Evolutionary conservation across 2,113 vertebrate species (phyloP), one percentile per base, ranked within the genome.

Genomic region (Myotis brandtii): DNA sequence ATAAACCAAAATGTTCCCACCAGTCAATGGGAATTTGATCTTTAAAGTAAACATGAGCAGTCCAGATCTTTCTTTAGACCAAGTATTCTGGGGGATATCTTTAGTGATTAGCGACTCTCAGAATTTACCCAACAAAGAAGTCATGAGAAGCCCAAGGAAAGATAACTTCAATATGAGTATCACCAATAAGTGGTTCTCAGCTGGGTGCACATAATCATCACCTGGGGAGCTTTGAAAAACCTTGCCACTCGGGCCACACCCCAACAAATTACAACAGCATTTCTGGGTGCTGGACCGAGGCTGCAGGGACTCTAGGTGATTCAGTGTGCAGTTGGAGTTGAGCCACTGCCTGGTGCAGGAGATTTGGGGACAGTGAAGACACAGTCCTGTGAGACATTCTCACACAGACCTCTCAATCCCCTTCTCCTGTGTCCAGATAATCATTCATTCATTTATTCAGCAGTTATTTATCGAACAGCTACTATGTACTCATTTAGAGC

Each of bases 1-100:
- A 72, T 34, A 92, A 95, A 84, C 80, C 64, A 94, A 92, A 90
- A 96, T 27, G 50, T 97, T 94, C 88, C 93, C 85, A 96, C 76
- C 37, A 70, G 52, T 83, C 76, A 87, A 66, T 86, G 92, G 73
- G 73, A 95, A 86, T 77, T 50, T 85, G 81, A 83, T 86, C 54
- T 11, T 87, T 67, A 88, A 82, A 62, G 59, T 88, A 86, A 94
- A 96, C 23, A 84, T 2, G 3, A 90, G 59, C 9, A 70, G 30
- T 76, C 1, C 56, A 48, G 32, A 82, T 82, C 88, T 89, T 86
- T 81, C 77, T 84, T 91, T 52, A 93, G 80, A 67, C 11, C 40
- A n/a, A 75, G 12, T 72, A 69, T 62, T 91, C 54, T 16, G 43
- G n/a, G 81, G 9, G 27, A 59, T 18, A 86, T 80, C 80, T 56